phyloP scores from a whole-genome alignment of 2,797 vertebrate species.

The Poeciliopsis paucimaculata region DNA sequence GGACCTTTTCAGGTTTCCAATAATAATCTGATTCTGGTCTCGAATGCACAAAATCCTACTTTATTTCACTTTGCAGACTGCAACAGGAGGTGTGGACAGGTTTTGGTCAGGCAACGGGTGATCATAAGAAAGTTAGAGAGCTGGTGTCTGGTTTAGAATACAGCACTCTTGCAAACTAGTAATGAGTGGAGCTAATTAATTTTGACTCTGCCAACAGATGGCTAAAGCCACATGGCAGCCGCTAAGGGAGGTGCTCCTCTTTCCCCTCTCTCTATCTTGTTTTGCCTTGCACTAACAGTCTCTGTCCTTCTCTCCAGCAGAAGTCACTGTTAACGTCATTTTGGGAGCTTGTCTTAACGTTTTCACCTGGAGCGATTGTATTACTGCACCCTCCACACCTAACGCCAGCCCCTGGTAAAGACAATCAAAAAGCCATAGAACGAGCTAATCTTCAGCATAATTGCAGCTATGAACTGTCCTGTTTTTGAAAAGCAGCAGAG shows the following conservation, averaged over 20 bases:
- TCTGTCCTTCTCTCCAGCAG: conserved; percentile 54
- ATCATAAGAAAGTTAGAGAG: conserved; percentile 47
- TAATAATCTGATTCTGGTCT: neutral
- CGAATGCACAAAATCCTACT: neutral
- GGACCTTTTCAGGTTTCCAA: neutral
- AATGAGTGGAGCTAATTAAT: conserved; percentile 86
- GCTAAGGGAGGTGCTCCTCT: conserved; percentile 72
- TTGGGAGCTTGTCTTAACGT: conserved; percentile 33
- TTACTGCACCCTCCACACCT: neutral
- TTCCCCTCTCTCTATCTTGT: conserved; percentile 55
- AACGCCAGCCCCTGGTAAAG: neutral
- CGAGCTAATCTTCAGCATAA: neutral
- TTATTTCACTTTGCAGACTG: conserved; percentile 1
- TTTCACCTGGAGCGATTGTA: neutral
- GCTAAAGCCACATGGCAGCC: conserved; percentile 83
- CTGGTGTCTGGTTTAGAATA: conserved; percentile 70
- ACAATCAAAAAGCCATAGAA: neutral
- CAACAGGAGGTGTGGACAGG: neutral
- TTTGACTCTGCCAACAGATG: conserved; percentile 85
- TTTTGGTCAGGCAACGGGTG: conserved; percentile 10
- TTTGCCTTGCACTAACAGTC: conserved; percentile 63
- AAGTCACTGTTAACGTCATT: conserved; percentile 32
- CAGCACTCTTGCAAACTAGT: conserved; percentile 77
- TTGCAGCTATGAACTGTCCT: neutral
- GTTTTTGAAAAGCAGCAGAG: neutral